phyloP scores from a whole-genome alignment of 2,888 invertebrate species.

The Drosophila koepferae region DNA sequence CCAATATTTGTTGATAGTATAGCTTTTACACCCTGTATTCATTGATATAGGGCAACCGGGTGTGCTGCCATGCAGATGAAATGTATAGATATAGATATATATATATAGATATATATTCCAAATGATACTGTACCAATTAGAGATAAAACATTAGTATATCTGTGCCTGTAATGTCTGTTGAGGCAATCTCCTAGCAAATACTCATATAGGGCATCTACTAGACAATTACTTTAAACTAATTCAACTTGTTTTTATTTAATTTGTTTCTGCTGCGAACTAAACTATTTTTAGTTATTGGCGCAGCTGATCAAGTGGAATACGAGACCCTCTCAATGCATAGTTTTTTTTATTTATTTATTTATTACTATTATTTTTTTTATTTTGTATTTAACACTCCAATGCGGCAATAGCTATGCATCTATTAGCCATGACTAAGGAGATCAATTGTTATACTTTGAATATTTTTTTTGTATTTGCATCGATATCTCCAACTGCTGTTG shows the following conservation, averaged over 20 bases:
- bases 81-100: too few relatives aligned
- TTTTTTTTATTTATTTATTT: background rate
- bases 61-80: background rate
- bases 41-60: background rate
- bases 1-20: constrained; percentile 58
- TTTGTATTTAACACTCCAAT: constrained; percentile 7
- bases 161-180: background rate
- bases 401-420: constrained; percentile 4
- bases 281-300: constrained; percentile 11
- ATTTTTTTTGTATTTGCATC: constrained; percentile 24
- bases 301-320: constrained; percentile 23
- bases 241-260: constrained; percentile 7
- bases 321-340: background rate
- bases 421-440: constrained; percentile 19
- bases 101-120: background rate
- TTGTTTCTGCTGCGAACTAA: constrained; percentile 14
- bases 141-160: background rate
- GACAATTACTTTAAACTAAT: background rate
- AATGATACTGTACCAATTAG: background rate
- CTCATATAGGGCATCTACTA: background rate
- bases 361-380: background rate
- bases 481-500: constrained; percentile 5
- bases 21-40: background rate
- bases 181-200: background rate
- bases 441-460: constrained; percentile 18